Percentiles rank a stretch among this genome's conserved stretches.
Conservation (phyloP, 2,888 invertebrate species). For the Coenonympha arcania region DNA sequence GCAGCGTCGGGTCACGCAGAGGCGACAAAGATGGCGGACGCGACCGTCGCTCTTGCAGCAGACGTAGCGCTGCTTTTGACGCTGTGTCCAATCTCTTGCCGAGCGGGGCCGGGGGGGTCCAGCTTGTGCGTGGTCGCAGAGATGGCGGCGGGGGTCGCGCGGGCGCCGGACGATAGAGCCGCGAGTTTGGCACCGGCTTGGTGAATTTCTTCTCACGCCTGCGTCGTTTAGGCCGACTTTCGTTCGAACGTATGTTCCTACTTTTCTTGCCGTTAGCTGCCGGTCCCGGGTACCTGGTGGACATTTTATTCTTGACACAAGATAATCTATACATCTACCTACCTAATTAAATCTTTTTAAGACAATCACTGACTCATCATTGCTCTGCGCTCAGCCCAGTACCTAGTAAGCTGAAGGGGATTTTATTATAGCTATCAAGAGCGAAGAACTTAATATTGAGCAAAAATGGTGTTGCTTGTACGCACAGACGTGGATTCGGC, state of each 20-base stretch:
- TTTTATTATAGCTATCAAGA: too few relatives aligned
- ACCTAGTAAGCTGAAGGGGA: too few relatives aligned
- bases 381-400: too few relatives aligned
- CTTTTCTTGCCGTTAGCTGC: constrained; percentile 12
- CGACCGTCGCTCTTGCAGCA: constrained; percentile 20
- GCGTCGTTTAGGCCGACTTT: constrained; percentile 17
- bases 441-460: too few relatives aligned
- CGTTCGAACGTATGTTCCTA: constrained; percentile 22
- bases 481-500: constrained; percentile 56
- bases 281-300: constrained; percentile 43
- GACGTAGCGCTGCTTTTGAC: constrained; percentile 34
- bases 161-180: constrained; percentile 52
- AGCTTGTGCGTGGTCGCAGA: constrained; percentile 35
- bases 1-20: not conserved
- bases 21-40: constrained; percentile 4
- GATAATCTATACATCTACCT: too few relatives aligned
- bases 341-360: too few relatives aligned
- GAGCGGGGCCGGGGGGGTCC: constrained; percentile 37
- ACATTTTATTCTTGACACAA: too few relatives aligned
- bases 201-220: constrained; percentile 35
- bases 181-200: constrained; percentile 49
- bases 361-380: too few relatives aligned
- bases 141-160: constrained; percentile 29
- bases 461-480: constrained; percentile 16
- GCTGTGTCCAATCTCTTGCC: constrained; percentile 33